Conservation (phyloP, 2,797 vertebrate genomes). For the Sebastiscus tertius region DNA sequence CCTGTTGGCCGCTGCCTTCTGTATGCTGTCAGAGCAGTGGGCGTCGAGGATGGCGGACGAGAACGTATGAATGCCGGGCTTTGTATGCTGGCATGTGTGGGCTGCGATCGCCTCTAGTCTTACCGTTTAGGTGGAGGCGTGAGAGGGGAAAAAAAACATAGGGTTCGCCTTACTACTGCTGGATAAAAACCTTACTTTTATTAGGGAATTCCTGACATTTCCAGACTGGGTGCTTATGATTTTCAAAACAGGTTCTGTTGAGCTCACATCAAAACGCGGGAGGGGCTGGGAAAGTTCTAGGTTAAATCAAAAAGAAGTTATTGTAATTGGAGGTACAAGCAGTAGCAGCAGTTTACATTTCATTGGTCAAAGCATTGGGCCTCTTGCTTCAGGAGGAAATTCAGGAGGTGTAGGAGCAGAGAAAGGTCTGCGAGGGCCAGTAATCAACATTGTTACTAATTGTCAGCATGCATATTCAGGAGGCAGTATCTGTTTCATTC, state of each 20-base stretch:
- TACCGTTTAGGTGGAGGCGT: conserved; percentile 51
- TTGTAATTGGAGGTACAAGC: conserved; percentile 2
- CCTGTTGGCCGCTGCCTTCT: conserved; percentile 57
- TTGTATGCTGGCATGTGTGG: conserved; percentile 72
- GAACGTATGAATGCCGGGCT: conserved; percentile 76
- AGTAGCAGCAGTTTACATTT: conserved; percentile 1
- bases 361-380: background rate
- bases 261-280: conserved; percentile 7
- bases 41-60: conserved; percentile 43
- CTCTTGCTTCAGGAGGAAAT: conserved; percentile 14
- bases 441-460: conserved; percentile 37
- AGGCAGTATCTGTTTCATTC: conserved; percentile 44
- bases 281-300: conserved; percentile 19
- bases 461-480: conserved; percentile 38
- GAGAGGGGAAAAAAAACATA: conserved; percentile 22
- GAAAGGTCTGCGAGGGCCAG: conserved; percentile 20
- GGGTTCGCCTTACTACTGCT: conserved; percentile 14
- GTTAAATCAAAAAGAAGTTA: conserved; percentile 2
- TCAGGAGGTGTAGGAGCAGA: conserved; percentile 12
- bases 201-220: conserved; percentile 25
- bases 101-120: conserved; percentile 58
- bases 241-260: conserved; percentile 28
- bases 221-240: conserved; percentile 3
- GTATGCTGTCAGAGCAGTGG: conserved; percentile 63
- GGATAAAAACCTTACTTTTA: conserved; percentile 37